These are phyloP conservation scores for Drosophila buzzatii DNA, from an alignment of 2,888 invertebrate genomes.

Conservation along the genomic window DNA sequence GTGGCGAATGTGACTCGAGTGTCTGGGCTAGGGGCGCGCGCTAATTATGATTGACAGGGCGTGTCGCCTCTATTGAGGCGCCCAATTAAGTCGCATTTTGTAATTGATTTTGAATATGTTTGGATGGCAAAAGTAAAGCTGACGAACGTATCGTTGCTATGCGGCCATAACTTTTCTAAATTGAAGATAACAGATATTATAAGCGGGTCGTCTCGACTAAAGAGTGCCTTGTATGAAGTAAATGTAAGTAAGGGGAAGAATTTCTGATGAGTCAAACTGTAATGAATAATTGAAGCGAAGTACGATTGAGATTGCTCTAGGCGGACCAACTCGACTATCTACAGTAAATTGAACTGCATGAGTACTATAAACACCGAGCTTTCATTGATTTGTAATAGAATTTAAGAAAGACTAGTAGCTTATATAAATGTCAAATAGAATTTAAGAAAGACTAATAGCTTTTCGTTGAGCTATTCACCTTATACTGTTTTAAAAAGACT, in stretches of 20 bases:
- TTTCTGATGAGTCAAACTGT: background rate
- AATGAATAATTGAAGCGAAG: background rate
- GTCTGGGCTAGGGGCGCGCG: slow-evolving; percentile 64
- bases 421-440: no score
- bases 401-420: no score
- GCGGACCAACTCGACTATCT: background rate
- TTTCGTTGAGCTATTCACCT: no score
- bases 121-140: slow-evolving; percentile 18
- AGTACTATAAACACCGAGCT: no score
- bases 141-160: slow-evolving; percentile 39
- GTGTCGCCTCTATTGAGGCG: slow-evolving; percentile 75
- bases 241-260: no score
- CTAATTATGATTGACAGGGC: slow-evolving; percentile 85
- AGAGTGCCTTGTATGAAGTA: no score
- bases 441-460: no score
- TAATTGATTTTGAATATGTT: slow-evolving; percentile 73
- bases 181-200: slow-evolving; percentile 5
- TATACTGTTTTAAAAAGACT: no score
- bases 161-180: slow-evolving; percentile 30
- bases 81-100: slow-evolving; percentile 74
- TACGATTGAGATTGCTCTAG: background rate
- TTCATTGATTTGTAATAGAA: no score
- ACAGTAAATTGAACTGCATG: no score
- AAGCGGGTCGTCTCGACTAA: background rate
- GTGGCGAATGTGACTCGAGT: slow-evolving; percentile 56